These are phyloP conservation scores for Oncorhynchus clarkii DNA, from an alignment of 2,113 vertebrate species.

Conservation along the genomic window DNA sequence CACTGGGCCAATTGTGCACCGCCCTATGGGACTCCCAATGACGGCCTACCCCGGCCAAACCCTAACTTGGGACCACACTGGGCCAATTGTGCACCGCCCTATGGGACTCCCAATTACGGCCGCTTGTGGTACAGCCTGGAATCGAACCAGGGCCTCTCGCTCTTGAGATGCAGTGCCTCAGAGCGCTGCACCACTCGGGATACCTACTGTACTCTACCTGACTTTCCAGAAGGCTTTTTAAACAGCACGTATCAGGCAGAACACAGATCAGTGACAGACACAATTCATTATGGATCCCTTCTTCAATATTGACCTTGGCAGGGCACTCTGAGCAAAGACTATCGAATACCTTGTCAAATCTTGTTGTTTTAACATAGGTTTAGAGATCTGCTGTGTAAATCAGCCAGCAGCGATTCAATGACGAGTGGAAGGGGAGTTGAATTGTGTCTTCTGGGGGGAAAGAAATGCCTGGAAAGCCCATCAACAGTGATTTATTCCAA, in stretches of 20 bases:
- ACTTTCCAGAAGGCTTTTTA: neutral
- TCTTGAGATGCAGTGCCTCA: too few relatives aligned
- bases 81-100: too few relatives aligned
- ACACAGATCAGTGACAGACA: neutral
- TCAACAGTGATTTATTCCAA: neutral
- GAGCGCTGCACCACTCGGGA: too few relatives aligned
- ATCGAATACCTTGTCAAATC: neutral
- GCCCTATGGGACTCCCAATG: too few relatives aligned
- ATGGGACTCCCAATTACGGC: too few relatives aligned
- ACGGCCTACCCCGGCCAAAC: too few relatives aligned
- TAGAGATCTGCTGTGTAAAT: neutral
- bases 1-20: too few relatives aligned
- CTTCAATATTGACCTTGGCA: neutral
- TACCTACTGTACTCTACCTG: neutral
- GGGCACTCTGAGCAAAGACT: neutral
- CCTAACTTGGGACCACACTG: too few relatives aligned
- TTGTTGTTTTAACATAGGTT: neutral
- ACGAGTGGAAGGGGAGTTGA: too few relatives aligned
- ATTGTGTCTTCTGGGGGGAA: neutral
- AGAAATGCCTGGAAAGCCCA: neutral
- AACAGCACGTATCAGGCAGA: neutral
- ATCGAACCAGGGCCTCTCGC: too few relatives aligned
- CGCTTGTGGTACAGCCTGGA: too few relatives aligned
- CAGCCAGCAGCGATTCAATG: too few relatives aligned
- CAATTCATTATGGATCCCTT: neutral